A percentile compares a stretch with the other conserved stretches of the same genome.
Evolutionary conservation across 2,797 vertebrate species (phyloP).

Genomic region (Chaetodon trifasciatus): DNA sequence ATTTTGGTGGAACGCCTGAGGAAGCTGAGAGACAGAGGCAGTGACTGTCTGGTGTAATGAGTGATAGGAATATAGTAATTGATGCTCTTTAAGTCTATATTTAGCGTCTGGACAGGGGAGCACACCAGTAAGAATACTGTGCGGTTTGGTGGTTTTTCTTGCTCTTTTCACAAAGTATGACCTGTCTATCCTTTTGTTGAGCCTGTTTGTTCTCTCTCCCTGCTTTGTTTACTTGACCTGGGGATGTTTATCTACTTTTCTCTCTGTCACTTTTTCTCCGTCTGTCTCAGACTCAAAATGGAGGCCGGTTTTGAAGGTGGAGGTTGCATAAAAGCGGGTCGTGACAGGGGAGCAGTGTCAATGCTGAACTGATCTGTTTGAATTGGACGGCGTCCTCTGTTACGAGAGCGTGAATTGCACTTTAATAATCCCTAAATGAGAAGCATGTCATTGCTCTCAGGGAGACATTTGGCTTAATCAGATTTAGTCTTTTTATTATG

Average conservation of each 20-base stretch:
- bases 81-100: conserved; percentile 58
- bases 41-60: conserved; percentile 46
- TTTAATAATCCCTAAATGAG: conserved; percentile 25
- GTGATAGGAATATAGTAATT: conserved; percentile 37
- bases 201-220: conserved; percentile 16
- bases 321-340: not conserved
- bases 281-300: conserved; percentile 58
- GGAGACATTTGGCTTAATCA: conserved; percentile 29
- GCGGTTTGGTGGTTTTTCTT: conserved; percentile 49
- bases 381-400: not conserved
- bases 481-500: conserved; percentile 16
- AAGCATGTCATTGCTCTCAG: conserved; percentile 8
- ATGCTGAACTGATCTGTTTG: not conserved
- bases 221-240: conserved; percentile 50
- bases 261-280: not conserved
- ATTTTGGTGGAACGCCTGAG: not conserved
- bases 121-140: conserved; percentile 17
- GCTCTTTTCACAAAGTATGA: conserved; percentile 35
- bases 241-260: conserved; percentile 34
- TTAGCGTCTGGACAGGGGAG: conserved; percentile 36
- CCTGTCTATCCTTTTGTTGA: conserved; percentile 23
- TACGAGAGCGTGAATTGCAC: not conserved
- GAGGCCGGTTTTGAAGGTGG: conserved; percentile 21
- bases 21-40: conserved; percentile 6
- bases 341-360: not conserved